Conservation (phyloP, 2,888 invertebrate genomes). For the Tetanocera ferruginea region DNA sequence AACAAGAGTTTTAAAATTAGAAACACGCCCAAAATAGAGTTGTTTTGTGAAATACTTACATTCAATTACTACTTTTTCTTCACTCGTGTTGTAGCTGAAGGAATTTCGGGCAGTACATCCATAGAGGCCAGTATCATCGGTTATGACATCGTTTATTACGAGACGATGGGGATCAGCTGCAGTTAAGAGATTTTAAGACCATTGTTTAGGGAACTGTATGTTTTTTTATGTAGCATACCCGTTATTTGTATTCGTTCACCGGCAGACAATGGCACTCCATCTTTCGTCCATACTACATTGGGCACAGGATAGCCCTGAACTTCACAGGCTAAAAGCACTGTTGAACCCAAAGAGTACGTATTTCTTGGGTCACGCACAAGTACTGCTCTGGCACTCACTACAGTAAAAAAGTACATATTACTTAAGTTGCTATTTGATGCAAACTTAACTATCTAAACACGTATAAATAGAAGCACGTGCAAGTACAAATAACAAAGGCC, state of each 20-base stretch:
- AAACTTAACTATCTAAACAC: neutral
- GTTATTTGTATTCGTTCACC: constrained; percentile 76
- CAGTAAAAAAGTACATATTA: neutral
- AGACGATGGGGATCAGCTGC: constrained; percentile 78
- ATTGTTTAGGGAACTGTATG: neutral
- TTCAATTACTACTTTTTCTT: constrained; percentile 79
- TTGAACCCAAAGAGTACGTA: constrained; percentile 75
- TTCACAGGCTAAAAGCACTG: constrained; percentile 80
- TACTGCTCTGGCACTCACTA: constrained; percentile 73
- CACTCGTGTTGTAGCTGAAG: constrained; percentile 76
- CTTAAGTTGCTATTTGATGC: neutral
- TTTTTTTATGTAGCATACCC: constrained; percentile 70
- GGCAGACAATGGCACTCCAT: constrained; percentile 73
- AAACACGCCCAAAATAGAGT: no score
- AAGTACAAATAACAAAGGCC: constrained; percentile 43
- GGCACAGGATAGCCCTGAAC: constrained; percentile 85
- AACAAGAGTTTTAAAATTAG: constrained; percentile 6
- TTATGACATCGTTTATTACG: constrained; percentile 75
- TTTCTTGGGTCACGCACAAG: constrained; percentile 72
- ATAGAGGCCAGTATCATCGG: constrained; percentile 84
- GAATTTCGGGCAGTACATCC: constrained; percentile 86
- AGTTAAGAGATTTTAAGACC: constrained; percentile 36
- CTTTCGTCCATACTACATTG: constrained; percentile 85
- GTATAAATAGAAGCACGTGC: constrained; percentile 10
- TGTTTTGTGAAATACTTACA: constrained; percentile 72